Evolutionary conservation across 37 sponge, comb jelly and placozoan genomes (phyloP), one percentile per base, ranked within the genome.

Genomic region (Ephydatia muelleri): DNA sequence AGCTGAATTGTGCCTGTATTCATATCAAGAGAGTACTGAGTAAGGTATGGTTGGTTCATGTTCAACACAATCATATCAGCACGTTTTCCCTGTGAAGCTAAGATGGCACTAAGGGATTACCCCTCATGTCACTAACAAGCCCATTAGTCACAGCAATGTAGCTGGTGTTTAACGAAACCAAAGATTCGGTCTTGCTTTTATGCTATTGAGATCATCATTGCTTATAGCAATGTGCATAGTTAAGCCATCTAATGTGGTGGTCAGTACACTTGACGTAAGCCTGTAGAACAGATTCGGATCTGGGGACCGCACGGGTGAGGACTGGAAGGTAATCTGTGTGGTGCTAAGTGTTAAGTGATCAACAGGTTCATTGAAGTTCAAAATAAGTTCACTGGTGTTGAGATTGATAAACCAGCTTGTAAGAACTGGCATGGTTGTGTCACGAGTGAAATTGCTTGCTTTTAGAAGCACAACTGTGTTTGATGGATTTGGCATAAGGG

Each of bases 341-440:
- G 74, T 76, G 3, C 68, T 34, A 33, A 96, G 77, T 34, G 92
- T 93, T 13, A n/a, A 29, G 2, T 78, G 83, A 43, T 96, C 86
- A 26, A 96, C 97, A 31, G 93, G 93, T 72, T 96, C 97, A 82
- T 96, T 88, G 76, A 94, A 96, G 65, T 93, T 91, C 43, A 96
- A 77, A 26, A 84, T 78, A 16, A 96, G 82, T 37, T 81, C 35
- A 75, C 92, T 91, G n/a, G 85, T 31, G 70, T 96, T 96, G 47
- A 94, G 70, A 37, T 91, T 85, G 30, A 87, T 70, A 26, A 83
- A 33, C 67, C 73, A 94, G 36, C 69, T 71, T 31, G 49, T 47
- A 8, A 96, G 65, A 23, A 36, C 75, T 30, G 97, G 97, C 2
- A 28, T 32, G 28, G 92, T 94, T 14, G 84, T 84, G 76, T 96